A percentile compares a stretch with the other conserved stretches of the same genome.
Conservation (phyloP, 2,797 vertebrate genomes). For the Hemibagrus guttatus region DNA sequence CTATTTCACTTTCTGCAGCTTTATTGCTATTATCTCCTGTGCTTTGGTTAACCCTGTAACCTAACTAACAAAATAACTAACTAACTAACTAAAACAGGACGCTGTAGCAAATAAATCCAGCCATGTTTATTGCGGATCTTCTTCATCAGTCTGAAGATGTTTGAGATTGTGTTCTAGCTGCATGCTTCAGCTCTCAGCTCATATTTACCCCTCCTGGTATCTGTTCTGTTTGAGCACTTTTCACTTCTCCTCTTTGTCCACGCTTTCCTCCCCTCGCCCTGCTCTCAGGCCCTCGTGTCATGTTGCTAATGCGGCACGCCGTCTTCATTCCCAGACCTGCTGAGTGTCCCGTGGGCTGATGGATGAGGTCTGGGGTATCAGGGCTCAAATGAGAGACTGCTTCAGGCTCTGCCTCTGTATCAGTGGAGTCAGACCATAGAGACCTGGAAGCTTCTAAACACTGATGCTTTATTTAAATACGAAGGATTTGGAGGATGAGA, state of each 20-base stretch:
- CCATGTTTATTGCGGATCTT: background rate
- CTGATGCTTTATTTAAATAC: background rate
- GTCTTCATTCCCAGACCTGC: conserved; percentile 7
- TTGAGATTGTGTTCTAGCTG: background rate
- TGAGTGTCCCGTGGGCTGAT: conserved; percentile 64
- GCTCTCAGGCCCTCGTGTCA: conserved; percentile 61
- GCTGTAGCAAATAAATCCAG: background rate
- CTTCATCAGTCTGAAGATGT: background rate
- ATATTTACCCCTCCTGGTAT: background rate
- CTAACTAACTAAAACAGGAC: background rate
- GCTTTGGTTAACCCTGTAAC: background rate
- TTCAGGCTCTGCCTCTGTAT: background rate
- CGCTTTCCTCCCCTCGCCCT: conserved; percentile 54
- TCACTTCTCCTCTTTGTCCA: conserved; percentile 60
- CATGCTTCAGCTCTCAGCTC: background rate
- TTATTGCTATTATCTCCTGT: background rate
- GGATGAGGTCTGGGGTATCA: conserved; percentile 74
- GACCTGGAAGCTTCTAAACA: too few species aligned
- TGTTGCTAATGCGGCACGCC: conserved; percentile 47
- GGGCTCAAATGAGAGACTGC: background rate
- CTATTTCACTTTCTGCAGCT: background rate
- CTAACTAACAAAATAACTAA: too few species aligned
- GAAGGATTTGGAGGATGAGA: background rate
- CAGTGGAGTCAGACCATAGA: background rate
- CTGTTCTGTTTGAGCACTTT: conserved; percentile 43